Conservation (phyloP, 2,113 vertebrate species). For the Coptodon bakossiorum region DNA sequence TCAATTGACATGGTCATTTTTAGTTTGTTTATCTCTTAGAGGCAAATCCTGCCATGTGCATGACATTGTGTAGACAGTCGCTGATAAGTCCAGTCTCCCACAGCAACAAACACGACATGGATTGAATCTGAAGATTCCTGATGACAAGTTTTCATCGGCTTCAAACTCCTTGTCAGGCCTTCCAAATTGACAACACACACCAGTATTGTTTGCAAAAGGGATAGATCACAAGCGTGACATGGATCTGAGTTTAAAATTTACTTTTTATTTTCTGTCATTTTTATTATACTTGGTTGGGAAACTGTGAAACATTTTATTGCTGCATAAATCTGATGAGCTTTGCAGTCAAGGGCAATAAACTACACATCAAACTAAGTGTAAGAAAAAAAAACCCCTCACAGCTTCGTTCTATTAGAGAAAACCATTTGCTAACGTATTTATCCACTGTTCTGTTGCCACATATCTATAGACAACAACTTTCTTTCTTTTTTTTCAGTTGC, state of each 20-base stretch:
- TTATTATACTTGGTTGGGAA: not conserved
- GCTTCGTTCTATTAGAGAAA: not conserved
- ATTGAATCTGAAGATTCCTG: constrained; percentile 13
- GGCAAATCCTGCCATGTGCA: not conserved
- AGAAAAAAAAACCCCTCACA: not conserved
- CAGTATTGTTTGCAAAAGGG: constrained; percentile 21
- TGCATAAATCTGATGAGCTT: not conserved
- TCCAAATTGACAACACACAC: constrained; percentile 4
- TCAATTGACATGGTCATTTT: not conserved
- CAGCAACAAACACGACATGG: not conserved
- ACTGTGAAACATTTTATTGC: not conserved
- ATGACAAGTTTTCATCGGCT: constrained; percentile 50
- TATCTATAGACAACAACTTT: not conserved
- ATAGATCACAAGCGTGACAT: not conserved
- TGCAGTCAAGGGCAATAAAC: not conserved
- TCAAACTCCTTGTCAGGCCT: constrained; percentile 2
- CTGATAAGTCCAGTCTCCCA: constrained; percentile 40
- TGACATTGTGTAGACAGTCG: constrained; percentile 32
- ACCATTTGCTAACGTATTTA: not conserved
- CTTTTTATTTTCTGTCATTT: not conserved
- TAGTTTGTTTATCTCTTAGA: not conserved
- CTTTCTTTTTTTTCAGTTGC: not conserved
- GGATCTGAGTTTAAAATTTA: not conserved
- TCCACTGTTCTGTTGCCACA: not conserved
- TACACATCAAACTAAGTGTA: not conserved